Evolutionary conservation across 2,888 invertebrate genomes (phyloP).

Genomic region (Leptopilina syphax): DNA sequence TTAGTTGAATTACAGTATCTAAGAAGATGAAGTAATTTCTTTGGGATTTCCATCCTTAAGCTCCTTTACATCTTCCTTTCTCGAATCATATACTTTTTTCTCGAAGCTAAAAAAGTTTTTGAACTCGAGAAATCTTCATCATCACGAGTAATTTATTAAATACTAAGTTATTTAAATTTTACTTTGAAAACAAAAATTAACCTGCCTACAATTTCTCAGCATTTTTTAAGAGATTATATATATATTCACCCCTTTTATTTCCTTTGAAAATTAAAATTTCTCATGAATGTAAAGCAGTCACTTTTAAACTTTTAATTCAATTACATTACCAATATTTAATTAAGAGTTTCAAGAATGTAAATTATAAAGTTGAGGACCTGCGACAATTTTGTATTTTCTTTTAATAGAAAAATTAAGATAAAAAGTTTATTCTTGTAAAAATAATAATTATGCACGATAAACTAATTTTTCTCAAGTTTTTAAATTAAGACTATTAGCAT

Average conservation of each 20-base stretch:
- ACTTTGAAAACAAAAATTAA: conserved; percentile 13
- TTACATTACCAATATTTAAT: background rate
- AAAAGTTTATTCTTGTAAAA: too few relatives aligned
- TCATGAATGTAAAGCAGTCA: background rate
- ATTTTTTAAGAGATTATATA: background rate
- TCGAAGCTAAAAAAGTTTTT: conserved; percentile 13
- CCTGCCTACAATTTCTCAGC: background rate
- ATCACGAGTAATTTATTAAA: conserved; percentile 13
- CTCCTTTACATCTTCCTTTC: background rate
- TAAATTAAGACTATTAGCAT: too few relatives aligned
- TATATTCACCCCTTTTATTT: background rate
- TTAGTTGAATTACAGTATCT: background rate
- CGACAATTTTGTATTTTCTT: too few relatives aligned
- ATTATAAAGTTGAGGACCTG: too few relatives aligned
- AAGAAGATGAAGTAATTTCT: conserved; percentile 8
- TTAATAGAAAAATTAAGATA: too few relatives aligned
- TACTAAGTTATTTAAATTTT: conserved; percentile 12
- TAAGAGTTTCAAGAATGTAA: background rate
- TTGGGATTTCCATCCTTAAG: background rate
- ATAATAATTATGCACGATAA: too few relatives aligned
- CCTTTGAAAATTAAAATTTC: background rate
- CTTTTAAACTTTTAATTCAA: background rate
- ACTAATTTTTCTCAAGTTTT: too few relatives aligned
- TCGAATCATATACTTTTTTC: conserved; percentile 6
- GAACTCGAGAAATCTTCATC: background rate